Evolutionary conservation across 2,888 invertebrate species (phyloP), one percentile per base, ranked within the genome.

Genomic region (Parnassius apollo): DNA sequence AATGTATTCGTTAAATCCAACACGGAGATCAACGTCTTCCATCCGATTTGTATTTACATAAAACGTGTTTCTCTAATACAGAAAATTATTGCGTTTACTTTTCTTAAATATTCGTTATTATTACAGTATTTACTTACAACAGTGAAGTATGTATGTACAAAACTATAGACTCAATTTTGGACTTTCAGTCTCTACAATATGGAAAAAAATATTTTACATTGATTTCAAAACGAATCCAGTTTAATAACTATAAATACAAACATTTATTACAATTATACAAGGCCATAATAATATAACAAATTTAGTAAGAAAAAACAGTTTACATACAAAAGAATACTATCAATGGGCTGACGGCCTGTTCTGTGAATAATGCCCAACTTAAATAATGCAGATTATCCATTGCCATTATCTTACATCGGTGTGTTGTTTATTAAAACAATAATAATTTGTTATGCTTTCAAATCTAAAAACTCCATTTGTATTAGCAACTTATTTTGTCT

Each of bases 161-260:
- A 89, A 90, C 86, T 89, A 89, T 89, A 91, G 88, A 90, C 88
- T 91, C 89, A 86, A 89, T 87, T 88, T 86, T 87, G 88, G 90
- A 91, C 90, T 91, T 90, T 90, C 90, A 91, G 90, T 91, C 91
- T 91, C 89, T 89, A 90, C 83, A 83, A 82, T 87, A 81, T 83
- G 77, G 79, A 75, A 81, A 81, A 75, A 78, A 83, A 76, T 82
- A 83, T 81, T 75, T 79, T 84, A 85, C 82, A 85, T 73, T 81
- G 57, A 75, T 79, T 78, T 73, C 71, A 74, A 81, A 85, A 83
- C 74, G 78, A 83, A 82, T 76, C 71, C 74, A 80, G 73, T 73
- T 71, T 73, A n/a, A 78, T 75, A 77, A 78, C 76, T 82, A 77
- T 83, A 85, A 79, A 77, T 82, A 83, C 80, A 83, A 78, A 79